Evolutionary conservation across 2,888 invertebrate species (phyloP).

Genomic region (Amorpha juglandis): DNA sequence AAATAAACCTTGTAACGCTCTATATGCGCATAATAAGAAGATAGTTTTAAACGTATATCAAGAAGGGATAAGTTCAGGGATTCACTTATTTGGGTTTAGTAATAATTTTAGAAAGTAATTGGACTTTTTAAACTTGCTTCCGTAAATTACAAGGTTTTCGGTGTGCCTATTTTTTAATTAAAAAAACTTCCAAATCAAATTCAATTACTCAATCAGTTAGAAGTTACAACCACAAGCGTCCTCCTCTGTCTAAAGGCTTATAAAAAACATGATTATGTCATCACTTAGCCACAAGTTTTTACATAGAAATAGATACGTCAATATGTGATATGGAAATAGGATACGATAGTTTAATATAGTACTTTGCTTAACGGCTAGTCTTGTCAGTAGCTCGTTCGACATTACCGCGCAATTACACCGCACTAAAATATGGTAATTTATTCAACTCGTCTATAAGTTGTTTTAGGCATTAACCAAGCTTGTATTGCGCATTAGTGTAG

Average conservation of each 20-base stretch:
- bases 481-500: background rate
- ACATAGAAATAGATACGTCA: constrained; percentile 37
- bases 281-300: background rate
- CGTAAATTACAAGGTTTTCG: no score
- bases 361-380: constrained; percentile 32
- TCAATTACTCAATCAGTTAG: no score
- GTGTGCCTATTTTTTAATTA: no score
- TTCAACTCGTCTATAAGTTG: constrained; percentile 20
- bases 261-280: no score
- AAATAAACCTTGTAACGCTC: no score
- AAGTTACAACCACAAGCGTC: no score
- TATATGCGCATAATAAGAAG: background rate
- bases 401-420: constrained; percentile 37
- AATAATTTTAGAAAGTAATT: no score
- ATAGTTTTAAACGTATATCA: background rate
- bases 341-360: constrained; percentile 38
- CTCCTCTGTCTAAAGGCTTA: background rate
- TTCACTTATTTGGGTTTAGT: no score
- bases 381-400: constrained; percentile 34
- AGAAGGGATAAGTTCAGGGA: no score
- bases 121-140: no score
- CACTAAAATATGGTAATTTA: constrained; percentile 38
- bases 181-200: no score
- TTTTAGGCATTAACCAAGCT: constrained; percentile 4
- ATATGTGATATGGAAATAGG: constrained; percentile 40